These are phyloP conservation scores for Oreocharis arfaki DNA, from an alignment of 2,113 vertebrate species.

Conservation along the genomic window DNA sequence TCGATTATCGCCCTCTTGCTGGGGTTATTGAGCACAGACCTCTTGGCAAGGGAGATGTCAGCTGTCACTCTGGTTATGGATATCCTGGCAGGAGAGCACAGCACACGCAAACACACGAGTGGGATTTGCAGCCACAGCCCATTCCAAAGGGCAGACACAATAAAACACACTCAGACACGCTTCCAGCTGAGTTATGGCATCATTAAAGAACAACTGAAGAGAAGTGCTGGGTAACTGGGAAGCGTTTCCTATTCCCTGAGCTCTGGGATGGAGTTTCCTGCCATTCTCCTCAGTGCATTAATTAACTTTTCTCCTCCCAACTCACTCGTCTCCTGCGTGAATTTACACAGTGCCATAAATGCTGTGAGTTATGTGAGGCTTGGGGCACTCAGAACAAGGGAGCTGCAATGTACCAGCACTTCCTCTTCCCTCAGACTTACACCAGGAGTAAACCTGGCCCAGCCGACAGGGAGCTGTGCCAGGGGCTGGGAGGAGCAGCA, in stretches of 20 bases:
- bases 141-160: background rate
- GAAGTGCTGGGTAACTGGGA: background rate
- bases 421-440: background rate
- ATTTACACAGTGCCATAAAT: background rate
- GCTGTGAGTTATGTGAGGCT: accelerated
- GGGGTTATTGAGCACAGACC: constrained; percentile 97
- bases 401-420: background rate
- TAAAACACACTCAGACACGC: background rate
- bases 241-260: background rate
- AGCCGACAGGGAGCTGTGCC: background rate
- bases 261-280: background rate
- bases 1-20: constrained; percentile 98
- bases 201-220: background rate
- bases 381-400: background rate
- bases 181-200: background rate
- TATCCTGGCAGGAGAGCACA: constrained; percentile 82
- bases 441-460: background rate
- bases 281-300: background rate
- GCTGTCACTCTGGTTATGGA: constrained; percentile 98
- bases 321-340: background rate
- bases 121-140: background rate
- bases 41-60: constrained; percentile 98
- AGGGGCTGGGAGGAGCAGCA: background rate
- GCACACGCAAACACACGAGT: constrained; percentile 5
- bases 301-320: background rate